These are phyloP conservation scores for Orthosia gracilis DNA, from an alignment of 2,888 invertebrate species.

Conservation along the genomic window DNA sequence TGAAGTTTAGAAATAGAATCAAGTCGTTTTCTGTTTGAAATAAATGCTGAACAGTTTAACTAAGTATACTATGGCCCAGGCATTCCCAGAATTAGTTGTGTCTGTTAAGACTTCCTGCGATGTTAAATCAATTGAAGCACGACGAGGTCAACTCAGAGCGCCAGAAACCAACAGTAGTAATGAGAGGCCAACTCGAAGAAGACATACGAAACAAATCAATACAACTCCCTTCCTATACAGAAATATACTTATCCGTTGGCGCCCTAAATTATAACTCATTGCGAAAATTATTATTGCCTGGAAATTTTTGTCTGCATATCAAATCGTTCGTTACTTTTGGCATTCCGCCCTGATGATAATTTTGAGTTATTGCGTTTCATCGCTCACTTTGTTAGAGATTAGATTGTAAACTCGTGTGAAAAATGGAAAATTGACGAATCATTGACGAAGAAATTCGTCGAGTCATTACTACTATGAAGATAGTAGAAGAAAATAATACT, in stretches of 20 bases:
- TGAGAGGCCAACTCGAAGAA: background rate
- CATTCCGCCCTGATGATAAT: constrained; percentile 42
- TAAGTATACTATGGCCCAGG: too few species aligned
- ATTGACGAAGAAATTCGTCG: background rate
- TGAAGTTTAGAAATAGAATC: background rate
- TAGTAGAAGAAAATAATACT: constrained; percentile 8
- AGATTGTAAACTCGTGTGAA: constrained; percentile 12
- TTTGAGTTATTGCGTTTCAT: constrained; percentile 34
- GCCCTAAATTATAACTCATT: constrained; percentile 43
- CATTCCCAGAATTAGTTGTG: background rate
- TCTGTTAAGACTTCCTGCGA: background rate
- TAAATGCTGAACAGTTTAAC: too few species aligned
- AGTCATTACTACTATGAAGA: background rate
- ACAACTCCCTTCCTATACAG: background rate
- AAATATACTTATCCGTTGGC: constrained; percentile 23
- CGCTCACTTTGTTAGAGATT: constrained; percentile 16
- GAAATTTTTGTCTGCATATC: constrained; percentile 32
- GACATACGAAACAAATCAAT: constrained; percentile 11
- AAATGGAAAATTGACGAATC: background rate
- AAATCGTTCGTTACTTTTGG: constrained; percentile 38
- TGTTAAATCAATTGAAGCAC: background rate
- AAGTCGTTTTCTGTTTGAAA: background rate
- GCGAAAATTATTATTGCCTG: constrained; percentile 48
- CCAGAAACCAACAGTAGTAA: background rate
- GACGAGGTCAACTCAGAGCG: background rate